Base-by-base conservation (phyloP, 2,113 vertebrate species). In the Octodon degus region DNA sequence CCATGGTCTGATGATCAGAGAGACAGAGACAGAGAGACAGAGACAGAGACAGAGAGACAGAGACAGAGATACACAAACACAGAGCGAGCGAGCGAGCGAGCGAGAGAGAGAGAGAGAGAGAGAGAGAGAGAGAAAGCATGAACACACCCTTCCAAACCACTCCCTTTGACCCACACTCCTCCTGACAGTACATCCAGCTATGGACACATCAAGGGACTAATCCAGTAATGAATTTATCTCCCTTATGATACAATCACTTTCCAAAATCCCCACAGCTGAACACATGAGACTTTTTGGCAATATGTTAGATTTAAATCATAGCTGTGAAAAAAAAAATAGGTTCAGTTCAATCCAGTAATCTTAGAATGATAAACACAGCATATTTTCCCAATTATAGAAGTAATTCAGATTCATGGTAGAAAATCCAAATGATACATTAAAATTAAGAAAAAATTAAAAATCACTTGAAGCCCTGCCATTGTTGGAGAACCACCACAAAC, bases 381-480 rank as follows among this genome's bases (percentile, higher is more conserved):
- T 68, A 60, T 82, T 85, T 96, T 80, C 40, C 24, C 77, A 4
- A 34, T 87, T 76, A 65, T 47, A 81, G 60, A 89, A 94, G 63
- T 62, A 55, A 63, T 79, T 90, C 20, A 86, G 79, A 12, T 43
- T 70, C 19, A 62, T 50, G 72, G 58, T 79, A 86, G 37, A 88
- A 88, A 92, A 65, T 81, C 40, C 11, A 47, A 63, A 47, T 2
- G 34, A 17, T 20, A n/a, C 17, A 63, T 55, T 27, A 67, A 77
- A 67, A 22, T 70, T 86, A 87, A 83, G 43, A 85, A 91, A 53
- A 70, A 94, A 85, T 20, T 19, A 82, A 96, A 81, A 55, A 58
- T 72, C 25, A 27, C 7, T 65, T 79, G 60, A 86, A 25, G 40
- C 62, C 87, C 53, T 77, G 13, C 30, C 68, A 55, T 14, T 53